Evolutionary conservation across 1,140 invertebrate genomes (phyloP).

Genomic region (Tetragnatha versicolor): DNA sequence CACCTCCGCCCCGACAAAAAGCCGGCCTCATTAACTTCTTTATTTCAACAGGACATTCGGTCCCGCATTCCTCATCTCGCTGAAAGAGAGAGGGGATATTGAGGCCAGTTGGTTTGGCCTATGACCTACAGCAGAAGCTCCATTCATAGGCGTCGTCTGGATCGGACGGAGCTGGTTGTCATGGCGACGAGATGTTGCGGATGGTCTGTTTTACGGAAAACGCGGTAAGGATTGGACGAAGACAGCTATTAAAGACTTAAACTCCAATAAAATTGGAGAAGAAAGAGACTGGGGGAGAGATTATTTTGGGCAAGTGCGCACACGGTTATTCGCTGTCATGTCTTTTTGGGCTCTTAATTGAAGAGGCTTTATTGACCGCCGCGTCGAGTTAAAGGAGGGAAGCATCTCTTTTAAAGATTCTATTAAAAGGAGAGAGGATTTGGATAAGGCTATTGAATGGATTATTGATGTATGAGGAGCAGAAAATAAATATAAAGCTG

Average conservation of each 20-base stretch:
- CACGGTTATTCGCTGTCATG: neutral
- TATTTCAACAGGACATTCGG: no score
- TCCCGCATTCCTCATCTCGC: neutral
- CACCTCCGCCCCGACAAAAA: no score
- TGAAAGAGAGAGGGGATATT: no score
- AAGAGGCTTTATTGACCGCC: neutral
- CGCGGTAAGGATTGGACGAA: constrained; percentile 27
- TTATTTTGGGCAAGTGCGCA: neutral
- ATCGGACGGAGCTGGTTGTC: constrained; percentile 1
- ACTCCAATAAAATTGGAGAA: constrained; percentile 26
- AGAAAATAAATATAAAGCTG: no score
- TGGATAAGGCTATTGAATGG: no score
- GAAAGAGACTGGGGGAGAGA: neutral
- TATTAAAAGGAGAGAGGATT: neutral
- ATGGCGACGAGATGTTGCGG: constrained; percentile 51
- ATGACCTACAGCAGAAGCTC: constrained; percentile 48
- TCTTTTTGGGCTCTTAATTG: neutral
- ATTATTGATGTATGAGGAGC: no score
- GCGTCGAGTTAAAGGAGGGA: no score
- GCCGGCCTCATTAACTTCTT: no score
- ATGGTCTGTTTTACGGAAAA: constrained; percentile 47
- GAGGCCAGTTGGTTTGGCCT: constrained; percentile 36
- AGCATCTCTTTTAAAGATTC: neutral
- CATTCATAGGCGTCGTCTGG: constrained; percentile 12
- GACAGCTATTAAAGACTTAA: constrained; percentile 32